A percentile compares a stretch with the other conserved stretches of the same genome.
phyloP scores from a whole-genome alignment of 2,113 vertebrate genomes.

The Megaceryle torquata region DNA sequence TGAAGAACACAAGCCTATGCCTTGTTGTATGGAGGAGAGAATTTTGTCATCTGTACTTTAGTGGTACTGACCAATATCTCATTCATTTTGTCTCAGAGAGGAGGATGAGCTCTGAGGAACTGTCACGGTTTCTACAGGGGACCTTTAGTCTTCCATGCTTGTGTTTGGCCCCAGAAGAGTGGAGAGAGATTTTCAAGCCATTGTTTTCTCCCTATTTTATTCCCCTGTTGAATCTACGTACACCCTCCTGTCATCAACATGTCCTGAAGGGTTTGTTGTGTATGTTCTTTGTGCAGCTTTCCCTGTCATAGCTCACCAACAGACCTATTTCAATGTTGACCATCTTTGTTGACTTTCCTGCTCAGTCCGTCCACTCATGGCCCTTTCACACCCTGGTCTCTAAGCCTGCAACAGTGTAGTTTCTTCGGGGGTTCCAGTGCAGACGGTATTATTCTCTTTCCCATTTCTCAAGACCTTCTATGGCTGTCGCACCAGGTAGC shows the following conservation, averaged over 20 bases:
- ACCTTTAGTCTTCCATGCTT: background rate
- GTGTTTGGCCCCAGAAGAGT: background rate
- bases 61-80: background rate
- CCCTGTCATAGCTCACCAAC: background rate
- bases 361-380: background rate
- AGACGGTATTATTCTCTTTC: background rate
- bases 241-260: background rate
- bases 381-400: background rate
- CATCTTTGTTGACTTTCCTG: background rate
- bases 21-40: background rate
- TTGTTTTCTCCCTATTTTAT: background rate
- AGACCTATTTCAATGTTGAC: background rate
- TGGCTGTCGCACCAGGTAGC: slow-evolving; percentile 71
- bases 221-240: background rate
- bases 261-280: background rate
- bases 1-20: background rate
- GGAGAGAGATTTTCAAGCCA: background rate
- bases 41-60: background rate
- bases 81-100: background rate
- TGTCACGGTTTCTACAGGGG: background rate
- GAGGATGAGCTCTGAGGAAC: background rate
- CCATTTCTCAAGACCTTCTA: background rate
- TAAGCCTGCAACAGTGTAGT: background rate
- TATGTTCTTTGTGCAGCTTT: background rate
- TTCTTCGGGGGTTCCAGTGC: background rate